Base-by-base conservation (phyloP, 2,113 vertebrate species). In the Ancistrus triradiatus region DNA sequence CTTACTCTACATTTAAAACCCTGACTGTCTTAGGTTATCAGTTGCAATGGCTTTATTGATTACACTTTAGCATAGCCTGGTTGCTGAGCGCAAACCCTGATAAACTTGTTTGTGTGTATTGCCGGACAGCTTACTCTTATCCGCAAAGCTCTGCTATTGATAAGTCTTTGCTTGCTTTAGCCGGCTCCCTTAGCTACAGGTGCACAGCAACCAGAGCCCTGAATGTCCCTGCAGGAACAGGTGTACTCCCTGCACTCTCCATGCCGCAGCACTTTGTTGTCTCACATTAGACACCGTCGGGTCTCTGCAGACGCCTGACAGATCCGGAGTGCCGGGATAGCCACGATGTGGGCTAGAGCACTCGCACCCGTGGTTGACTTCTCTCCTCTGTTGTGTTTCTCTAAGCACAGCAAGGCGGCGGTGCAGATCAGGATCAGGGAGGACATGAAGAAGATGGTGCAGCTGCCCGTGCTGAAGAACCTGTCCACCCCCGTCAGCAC, bases 361-460 rank as follows among this genome's bases (percentile, higher is more conserved):
- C n/a, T 19, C 4, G 61, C 65, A 40, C 52, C 49, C 33, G 46
- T 77, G 63, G 71, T 73, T 81, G 80, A 89, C 65, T 84, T 71
- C 55, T 80, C 27, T 49, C 72, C 77, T 77, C 78, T 80, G 55
- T 65, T 90, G 2, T 78, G 74, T 49, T 83, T 73, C 69, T 78
- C 86, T 58, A 87, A 98, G 94, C 91, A 92, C 86, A 91, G 85
- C 81, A 91, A 89, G 77, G 72, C 92, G 0, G 83, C 91, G 0
- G 88, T 89, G 72, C 87, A 80, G 74, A 84, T 97, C 58, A 94
- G 86, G 74, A 84, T 97, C 58, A 94, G 87, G 75, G 91, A 95
- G 80, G 92, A 95, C 77, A 88, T 95, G 91, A 94, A 92, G 83
- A 93, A 85, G 86, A 87, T 91, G 73, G 90, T 85, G 0, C 79